phyloP scores from a whole-genome alignment of 2,113 vertebrate species.

The Scartelaos histophorus region DNA sequence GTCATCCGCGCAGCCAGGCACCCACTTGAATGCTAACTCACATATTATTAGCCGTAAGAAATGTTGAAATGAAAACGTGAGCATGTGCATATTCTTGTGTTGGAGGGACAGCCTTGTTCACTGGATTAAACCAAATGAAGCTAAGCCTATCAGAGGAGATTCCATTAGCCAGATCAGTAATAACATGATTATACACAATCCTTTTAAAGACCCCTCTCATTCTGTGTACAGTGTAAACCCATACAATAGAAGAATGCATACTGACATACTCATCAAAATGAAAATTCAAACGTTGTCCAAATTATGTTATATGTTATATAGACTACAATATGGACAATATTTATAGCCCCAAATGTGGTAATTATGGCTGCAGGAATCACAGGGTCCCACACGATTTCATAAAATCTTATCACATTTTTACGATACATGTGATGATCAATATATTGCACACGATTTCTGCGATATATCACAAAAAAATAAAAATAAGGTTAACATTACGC shows the following conservation, averaged over 20 bases:
- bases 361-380: no score
- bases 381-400: no score
- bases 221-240: background rate
- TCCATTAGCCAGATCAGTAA: slow-evolving; percentile 63
- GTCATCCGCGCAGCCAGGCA: slow-evolving; percentile 62
- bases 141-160: slow-evolving; percentile 61
- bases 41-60: background rate
- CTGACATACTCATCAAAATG: no score
- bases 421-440: no score
- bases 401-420: no score
- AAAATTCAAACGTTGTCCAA: no score
- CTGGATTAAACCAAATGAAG: slow-evolving; percentile 57
- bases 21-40: slow-evolving; percentile 28
- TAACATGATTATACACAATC: slow-evolving; percentile 53
- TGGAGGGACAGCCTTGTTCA: slow-evolving; percentile 34
- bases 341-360: no score
- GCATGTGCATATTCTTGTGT: background rate
- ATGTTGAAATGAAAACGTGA: background rate
- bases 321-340: no score
- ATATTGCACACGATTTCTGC: no score
- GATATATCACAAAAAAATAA: no score
- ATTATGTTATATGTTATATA: no score
- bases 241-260: background rate
- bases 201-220: slow-evolving; percentile 25
- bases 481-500: no score